phyloP scores from a whole-genome alignment of 2,888 invertebrate species.

The Ctena decussata region DNA sequence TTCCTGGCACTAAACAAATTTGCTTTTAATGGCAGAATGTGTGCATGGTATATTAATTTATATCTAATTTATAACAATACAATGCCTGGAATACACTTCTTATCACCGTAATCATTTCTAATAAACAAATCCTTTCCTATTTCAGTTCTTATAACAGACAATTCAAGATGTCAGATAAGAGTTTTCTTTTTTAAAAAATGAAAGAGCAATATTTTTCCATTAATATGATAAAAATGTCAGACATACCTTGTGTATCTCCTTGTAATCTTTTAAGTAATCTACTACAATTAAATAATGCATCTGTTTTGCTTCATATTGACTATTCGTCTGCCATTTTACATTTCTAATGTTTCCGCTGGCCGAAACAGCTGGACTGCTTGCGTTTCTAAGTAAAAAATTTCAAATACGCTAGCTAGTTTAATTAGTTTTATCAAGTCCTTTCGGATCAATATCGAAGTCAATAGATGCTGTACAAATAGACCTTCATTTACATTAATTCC shows the following conservation, averaged over 20 bases:
- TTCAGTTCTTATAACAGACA: no score
- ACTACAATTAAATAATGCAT: background rate
- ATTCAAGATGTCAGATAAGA: background rate
- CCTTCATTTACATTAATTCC: constrained; percentile 12
- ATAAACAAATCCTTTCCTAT: no score
- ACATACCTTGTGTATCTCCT: background rate
- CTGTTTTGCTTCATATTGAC: background rate
- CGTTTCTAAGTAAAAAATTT: constrained; percentile 5
- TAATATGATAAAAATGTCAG: background rate
- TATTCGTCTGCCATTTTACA: constrained; percentile 6
- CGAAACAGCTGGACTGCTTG: background rate
- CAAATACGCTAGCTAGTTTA: background rate
- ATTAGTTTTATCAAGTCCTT: constrained; percentile 16
- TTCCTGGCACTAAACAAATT: no score
- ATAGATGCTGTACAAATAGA: constrained; percentile 37
- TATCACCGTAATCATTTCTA: no score
- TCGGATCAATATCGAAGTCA: constrained; percentile 55
- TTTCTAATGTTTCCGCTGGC: background rate
- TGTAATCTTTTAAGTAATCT: background rate
- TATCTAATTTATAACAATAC: no score
- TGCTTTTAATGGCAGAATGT: no score
- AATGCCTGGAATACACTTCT: no score
- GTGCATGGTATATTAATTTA: no score
- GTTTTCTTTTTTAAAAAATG: background rate
- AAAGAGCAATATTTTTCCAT: background rate